Evolutionary conservation across 2,797 vertebrate species (phyloP).

Genomic region (Propithecus deckenii): DNA sequence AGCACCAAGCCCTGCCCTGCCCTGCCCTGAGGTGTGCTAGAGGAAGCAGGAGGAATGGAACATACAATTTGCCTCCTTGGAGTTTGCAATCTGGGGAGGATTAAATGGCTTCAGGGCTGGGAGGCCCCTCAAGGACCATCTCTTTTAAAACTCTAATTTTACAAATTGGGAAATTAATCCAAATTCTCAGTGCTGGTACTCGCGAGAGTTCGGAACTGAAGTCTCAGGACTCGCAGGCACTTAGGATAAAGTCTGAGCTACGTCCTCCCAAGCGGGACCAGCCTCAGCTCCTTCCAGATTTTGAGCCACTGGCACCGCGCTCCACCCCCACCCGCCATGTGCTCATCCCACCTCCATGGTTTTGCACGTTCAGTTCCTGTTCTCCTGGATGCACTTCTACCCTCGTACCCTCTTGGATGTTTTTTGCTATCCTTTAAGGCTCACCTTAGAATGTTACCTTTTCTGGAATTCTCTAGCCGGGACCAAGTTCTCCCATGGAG

Average conservation of each 20-base stretch:
- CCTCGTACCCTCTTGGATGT: not conserved
- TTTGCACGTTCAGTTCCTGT: no score
- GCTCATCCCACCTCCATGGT: not conserved
- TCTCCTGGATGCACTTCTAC: not conserved
- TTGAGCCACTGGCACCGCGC: not conserved
- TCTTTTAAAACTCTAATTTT: slow-evolving; percentile 2
- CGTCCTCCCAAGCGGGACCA: not conserved
- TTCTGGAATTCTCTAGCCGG: not conserved
- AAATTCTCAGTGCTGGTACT: not conserved
- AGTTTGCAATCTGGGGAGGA: not conserved
- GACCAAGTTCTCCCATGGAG: not conserved
- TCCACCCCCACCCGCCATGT: no score
- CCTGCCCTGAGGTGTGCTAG: not conserved
- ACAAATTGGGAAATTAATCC: slow-evolving; percentile 30
- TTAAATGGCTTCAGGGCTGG: not conserved
- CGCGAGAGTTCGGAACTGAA: not conserved
- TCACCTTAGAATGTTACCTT: not conserved
- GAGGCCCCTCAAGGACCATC: not conserved
- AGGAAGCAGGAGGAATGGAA: not conserved
- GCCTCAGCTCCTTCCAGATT: not conserved
- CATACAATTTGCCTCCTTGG: not conserved
- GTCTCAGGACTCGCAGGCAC: not conserved
- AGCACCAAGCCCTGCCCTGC: no score
- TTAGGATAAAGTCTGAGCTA: not conserved
- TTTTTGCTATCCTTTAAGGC: not conserved